Conservation (phyloP, 2,113 vertebrate genomes). For the Riparia riparia region DNA sequence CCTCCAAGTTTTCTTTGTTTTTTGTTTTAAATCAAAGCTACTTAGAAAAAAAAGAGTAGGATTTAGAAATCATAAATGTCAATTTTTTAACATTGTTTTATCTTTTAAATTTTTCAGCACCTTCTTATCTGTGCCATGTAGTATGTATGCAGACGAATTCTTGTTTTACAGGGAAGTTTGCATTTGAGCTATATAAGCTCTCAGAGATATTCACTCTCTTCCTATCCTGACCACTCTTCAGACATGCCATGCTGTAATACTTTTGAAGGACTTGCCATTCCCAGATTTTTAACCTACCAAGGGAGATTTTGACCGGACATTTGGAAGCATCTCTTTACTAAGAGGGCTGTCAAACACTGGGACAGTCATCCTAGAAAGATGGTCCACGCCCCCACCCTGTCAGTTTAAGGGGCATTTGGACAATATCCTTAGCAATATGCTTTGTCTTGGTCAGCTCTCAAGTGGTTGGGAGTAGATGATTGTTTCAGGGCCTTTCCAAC, state of each 20-base stretch:
- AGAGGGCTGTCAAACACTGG: background rate
- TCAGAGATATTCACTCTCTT: background rate
- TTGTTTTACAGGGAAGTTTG: background rate
- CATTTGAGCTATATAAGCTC: background rate
- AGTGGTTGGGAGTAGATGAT: background rate
- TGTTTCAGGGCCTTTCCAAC: background rate
- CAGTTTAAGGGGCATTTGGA: background rate
- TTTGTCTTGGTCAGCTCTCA: background rate
- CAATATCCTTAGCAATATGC: background rate
- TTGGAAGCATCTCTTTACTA: background rate
- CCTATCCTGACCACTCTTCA: background rate
- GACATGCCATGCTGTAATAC: fast-evolving
- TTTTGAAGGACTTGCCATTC: background rate
- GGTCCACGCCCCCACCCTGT: fast-evolving
- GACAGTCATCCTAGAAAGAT: background rate
- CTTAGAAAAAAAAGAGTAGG: background rate
- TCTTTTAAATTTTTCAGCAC: background rate
- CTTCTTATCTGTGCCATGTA: background rate
- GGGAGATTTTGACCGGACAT: background rate
- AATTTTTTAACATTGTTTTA: background rate
- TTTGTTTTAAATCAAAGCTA: background rate
- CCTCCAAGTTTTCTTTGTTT: background rate
- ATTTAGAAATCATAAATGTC: background rate
- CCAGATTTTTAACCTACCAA: background rate
- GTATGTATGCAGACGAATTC: background rate